phyloP scores from a whole-genome alignment of 1,140 invertebrate genomes.

The Megalopta genalis region DNA sequence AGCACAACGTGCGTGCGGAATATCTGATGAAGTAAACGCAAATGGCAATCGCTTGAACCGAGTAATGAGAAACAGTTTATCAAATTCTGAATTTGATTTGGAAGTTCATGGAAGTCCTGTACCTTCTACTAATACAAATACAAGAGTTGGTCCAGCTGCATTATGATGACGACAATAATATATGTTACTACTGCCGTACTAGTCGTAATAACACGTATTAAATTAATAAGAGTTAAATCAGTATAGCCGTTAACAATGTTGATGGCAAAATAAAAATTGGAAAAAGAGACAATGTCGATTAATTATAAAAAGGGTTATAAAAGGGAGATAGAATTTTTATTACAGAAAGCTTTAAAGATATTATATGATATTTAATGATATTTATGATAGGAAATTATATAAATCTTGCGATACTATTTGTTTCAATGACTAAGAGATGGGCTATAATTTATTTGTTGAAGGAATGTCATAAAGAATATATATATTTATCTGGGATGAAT shows the following conservation, averaged over 20 bases:
- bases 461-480: background rate
- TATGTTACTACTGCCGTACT: slow-evolving; percentile 6
- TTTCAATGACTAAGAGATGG: background rate
- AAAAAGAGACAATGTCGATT: slow-evolving; percentile 12
- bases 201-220: background rate
- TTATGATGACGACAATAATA: slow-evolving; percentile 35
- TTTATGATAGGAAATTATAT: background rate
- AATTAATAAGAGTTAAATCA: background rate
- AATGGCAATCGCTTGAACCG: slow-evolving; percentile 67
- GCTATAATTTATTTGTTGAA: background rate
- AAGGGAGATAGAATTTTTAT: background rate
- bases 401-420: background rate
- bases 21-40: slow-evolving; percentile 35
- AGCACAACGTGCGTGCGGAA: slow-evolving; percentile 54
- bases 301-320: background rate
- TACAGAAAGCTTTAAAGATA: background rate
- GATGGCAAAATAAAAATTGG: slow-evolving; percentile 6
- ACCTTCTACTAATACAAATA: slow-evolving; percentile 37
- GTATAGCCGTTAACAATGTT: slow-evolving; percentile 12
- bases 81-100: slow-evolving; percentile 84
- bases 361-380: background rate
- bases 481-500: no score
- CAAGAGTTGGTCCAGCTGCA: slow-evolving; percentile 49
- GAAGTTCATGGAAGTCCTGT: slow-evolving; percentile 79
- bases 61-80: slow-evolving; percentile 81